These are phyloP conservation scores for Lophotriccus pileatus DNA, from an alignment of 2,797 vertebrate species.

Conservation along the genomic window DNA sequence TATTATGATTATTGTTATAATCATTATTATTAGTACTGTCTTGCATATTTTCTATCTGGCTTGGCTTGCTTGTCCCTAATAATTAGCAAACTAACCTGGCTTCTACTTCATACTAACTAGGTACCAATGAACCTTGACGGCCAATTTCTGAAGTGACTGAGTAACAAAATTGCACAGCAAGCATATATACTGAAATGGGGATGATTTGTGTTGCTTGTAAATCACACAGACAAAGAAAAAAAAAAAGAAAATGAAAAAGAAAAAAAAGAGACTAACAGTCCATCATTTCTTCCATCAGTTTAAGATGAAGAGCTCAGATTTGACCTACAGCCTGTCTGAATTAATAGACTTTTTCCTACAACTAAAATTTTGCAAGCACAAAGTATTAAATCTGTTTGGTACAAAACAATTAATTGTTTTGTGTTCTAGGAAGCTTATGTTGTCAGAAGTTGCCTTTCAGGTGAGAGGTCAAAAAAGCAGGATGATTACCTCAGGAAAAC, in stretches of 20 bases:
- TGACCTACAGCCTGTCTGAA: neutral
- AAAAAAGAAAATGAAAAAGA: neutral
- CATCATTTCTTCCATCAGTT: neutral
- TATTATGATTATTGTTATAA: neutral
- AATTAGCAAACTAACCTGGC: neutral
- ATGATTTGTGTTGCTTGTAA: neutral
- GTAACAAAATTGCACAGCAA: neutral
- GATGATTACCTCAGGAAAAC: neutral
- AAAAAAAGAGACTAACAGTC: neutral
- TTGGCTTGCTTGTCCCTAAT: neutral
- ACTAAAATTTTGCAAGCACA: neutral
- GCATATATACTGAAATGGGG: neutral
- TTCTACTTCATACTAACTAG: neutral
- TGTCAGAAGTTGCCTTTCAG: slow-evolving; percentile 24
- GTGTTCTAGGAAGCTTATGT: neutral
- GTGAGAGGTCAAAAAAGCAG: neutral
- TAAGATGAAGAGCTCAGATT: neutral
- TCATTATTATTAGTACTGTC: neutral
- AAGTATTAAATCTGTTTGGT: neutral
- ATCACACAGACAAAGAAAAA: neutral
- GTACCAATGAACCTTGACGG: neutral
- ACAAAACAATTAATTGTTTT: slow-evolving; percentile 34
- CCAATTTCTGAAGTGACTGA: neutral
- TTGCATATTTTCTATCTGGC: neutral
- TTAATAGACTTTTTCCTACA: neutral